phyloP scores from a whole-genome alignment of 92 coral and sea anemone species.

The Montipora capitata region DNA sequence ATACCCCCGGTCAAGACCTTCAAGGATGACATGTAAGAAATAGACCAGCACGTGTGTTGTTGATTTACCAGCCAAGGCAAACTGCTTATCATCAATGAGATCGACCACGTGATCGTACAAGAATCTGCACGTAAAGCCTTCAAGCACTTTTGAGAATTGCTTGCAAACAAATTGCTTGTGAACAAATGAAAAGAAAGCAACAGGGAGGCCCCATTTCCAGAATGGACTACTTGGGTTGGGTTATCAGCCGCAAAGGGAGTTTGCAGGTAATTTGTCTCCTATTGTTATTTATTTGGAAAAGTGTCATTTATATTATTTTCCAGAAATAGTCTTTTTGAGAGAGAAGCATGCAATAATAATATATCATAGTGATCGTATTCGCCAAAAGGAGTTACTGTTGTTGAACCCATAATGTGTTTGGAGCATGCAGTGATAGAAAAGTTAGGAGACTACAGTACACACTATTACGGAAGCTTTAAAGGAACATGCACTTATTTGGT shows the following conservation, averaged over 20 bases:
- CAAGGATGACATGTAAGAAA: no score
- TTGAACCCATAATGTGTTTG: no score
- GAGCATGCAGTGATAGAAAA: no score
- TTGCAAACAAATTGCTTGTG: background rate
- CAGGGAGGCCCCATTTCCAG: conserved; percentile 9
- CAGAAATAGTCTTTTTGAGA: background rate
- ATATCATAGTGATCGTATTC: no score
- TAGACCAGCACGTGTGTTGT: no score
- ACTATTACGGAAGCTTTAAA: background rate
- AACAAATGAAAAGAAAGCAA: conserved; percentile 10
- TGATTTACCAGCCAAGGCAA: no score
- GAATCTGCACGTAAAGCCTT: no score
- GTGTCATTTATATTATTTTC: background rate
- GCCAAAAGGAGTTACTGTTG: no score
- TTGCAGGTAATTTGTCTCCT: conserved; percentile 48
- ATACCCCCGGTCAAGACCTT: no score
- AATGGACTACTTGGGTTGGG: conserved; percentile 44
- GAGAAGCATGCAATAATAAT: background rate
- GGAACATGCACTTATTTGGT: background rate
- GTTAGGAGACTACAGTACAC: background rate
- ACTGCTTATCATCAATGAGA: no score
- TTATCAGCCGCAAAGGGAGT: conserved; percentile 19
- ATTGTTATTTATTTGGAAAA: background rate
- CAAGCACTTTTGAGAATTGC: conserved; percentile 23
- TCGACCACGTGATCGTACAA: no score